A percentile compares a stretch with the other conserved stretches of the same genome.
Evolutionary conservation across 2,888 invertebrate genomes (phyloP).

Genomic region (Crematogaster levior): DNA sequence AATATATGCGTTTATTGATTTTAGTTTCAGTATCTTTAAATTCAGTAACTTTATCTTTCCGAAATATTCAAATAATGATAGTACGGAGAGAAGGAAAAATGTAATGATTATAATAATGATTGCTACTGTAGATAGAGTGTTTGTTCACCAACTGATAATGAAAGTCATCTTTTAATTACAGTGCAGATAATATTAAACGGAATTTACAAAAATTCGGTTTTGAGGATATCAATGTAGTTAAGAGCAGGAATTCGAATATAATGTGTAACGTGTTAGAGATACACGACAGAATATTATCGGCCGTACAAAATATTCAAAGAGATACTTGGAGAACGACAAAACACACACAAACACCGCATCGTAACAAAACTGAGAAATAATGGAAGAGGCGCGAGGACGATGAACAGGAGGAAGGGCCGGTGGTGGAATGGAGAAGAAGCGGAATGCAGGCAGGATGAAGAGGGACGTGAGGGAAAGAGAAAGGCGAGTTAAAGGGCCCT

Average conservation of each 20-base stretch:
- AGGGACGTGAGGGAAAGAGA: slow-evolving; percentile 11
- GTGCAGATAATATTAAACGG: not conserved
- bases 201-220: not conserved
- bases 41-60: not conserved
- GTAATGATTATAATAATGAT: not conserved
- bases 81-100: not conserved
- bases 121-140: not conserved
- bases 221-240: not conserved
- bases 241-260: not conserved
- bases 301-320: slow-evolving; percentile 8
- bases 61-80: not conserved
- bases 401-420: slow-evolving; percentile 33
- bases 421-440: slow-evolving; percentile 8
- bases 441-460: slow-evolving; percentile 21
- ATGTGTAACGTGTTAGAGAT: not conserved
- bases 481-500: slow-evolving; percentile 76
- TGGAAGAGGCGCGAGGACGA: slow-evolving; percentile 37
- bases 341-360: too few species aligned
- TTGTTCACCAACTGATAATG: not conserved
- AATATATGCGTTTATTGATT: not conserved
- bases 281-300: slow-evolving; percentile 6
- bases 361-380: slow-evolving; percentile 47
- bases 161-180: not conserved
- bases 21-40: not conserved
- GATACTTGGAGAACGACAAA: slow-evolving; percentile 25